A percentile compares a stretch with the other conserved stretches of the same genome.
Evolutionary conservation across 2,797 vertebrate genomes (phyloP).

Genomic region (Tragopan temminckii): DNA sequence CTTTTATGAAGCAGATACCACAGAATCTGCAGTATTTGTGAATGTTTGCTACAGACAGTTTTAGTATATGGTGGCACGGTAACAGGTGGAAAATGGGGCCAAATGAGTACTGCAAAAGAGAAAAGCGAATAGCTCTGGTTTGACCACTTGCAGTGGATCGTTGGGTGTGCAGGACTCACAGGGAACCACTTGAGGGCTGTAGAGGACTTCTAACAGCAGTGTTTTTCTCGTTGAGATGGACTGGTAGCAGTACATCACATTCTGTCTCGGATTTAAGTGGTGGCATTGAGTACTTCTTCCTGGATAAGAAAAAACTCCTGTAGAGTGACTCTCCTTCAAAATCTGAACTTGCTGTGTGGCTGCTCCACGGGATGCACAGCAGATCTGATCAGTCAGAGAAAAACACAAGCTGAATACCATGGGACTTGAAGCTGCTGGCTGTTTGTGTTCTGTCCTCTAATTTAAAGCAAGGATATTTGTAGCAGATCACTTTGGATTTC

Average conservation of each 20-base stretch:
- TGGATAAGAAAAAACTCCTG: not conserved
- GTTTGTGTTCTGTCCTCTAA: not conserved
- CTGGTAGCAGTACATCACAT: rapidly evolving
- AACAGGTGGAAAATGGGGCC: not conserved
- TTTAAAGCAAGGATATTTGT: not conserved
- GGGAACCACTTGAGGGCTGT: conserved; percentile 41
- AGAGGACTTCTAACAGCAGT: not conserved
- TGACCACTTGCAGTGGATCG: not conserved
- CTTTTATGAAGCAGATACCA: no score
- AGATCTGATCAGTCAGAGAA: not conserved
- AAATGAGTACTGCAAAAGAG: not conserved
- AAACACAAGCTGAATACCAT: not conserved
- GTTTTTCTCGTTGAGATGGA: rapidly evolving
- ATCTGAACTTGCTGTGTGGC: not conserved
- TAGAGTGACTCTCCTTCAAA: not conserved
- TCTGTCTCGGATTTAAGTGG: not conserved
- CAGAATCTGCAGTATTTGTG: not conserved
- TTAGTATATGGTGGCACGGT: not conserved
- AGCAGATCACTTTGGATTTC: not conserved
- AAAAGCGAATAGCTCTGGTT: not conserved
- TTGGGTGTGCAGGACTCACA: not conserved
- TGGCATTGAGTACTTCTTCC: not conserved
- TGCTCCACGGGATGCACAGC: not conserved
- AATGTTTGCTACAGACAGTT: not conserved
- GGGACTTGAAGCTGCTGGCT: not conserved